Base-by-base conservation (phyloP, 2,888 invertebrate species). In the Polietes domitor region DNA sequence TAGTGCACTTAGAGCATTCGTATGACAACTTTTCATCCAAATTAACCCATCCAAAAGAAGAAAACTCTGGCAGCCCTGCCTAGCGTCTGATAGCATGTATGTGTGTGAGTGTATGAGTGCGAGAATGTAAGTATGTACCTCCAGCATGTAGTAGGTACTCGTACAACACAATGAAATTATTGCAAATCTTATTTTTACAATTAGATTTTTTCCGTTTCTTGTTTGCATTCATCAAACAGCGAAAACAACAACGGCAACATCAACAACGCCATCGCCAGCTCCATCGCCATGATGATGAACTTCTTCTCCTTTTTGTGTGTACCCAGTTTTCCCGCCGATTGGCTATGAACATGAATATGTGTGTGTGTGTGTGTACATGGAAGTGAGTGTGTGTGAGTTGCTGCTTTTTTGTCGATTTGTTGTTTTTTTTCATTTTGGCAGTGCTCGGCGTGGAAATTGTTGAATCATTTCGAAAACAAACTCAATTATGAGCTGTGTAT, bases 151-250 rank as follows among this genome's bases (percentile, higher is more conserved):
- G 68, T 28, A n/a, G 41, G 24, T 68, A 41, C 68, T 41, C 24
- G 41, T 68, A 68, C 65, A 24, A 63, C 76, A 75, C 75, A 83
- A 80, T 80, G 74, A 81, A 82, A 80, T 83, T 82, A 82, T 73
- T 61, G 58, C 73, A 73, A 58, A 58, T 73, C 73, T 58, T 73
- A 73, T 77, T 78, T 78, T 78, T 72, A 71, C 82, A 75, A 82
- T 74, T 82, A 72, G 55, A 83, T 71, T 58, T 85, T 85, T 83
- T 79, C 81, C 80, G 85, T 81, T 83, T 82, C 82, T 85, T 81
- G 78, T 73, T 82, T 79, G 41, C 37, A 53, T 68, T 73, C 37
- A 58, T 76, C 41, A 55, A 79, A 55, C 53, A 17, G 53, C 71
- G 43, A 70, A 68, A 15, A 61, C 58, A 15, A 61, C 24, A 26